A percentile compares a stretch with the other conserved stretches of the same genome.
phyloP scores from a whole-genome alignment of 2,888 invertebrate genomes.

The Plebejus argus region DNA sequence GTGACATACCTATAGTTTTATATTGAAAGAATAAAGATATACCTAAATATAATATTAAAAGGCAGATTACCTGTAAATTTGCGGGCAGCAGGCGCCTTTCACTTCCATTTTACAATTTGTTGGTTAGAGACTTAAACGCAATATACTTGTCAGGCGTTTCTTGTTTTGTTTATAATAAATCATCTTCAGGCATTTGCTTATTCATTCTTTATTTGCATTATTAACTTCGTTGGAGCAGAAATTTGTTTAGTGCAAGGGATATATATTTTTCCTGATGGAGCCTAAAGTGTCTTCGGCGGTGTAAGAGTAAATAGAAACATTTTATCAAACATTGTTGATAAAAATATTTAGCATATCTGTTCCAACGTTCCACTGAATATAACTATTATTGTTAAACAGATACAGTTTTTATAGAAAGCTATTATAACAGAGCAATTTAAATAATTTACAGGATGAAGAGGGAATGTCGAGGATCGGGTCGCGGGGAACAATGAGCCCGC shows the following conservation, averaged over 20 bases:
- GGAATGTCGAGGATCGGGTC: not conserved
- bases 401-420: not conserved
- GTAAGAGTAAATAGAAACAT: too few relatives aligned
- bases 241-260: not conserved
- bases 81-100: not conserved
- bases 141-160: not conserved
- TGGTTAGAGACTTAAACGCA: not conserved
- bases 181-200: not conserved
- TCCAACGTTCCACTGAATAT: not conserved
- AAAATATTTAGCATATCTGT: not conserved
- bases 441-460: slow-evolving; percentile 20
- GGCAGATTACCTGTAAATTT: too few relatives aligned
- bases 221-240: not conserved
- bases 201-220: not conserved
- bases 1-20: too few relatives aligned
- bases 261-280: not conserved
- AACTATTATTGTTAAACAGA: not conserved
- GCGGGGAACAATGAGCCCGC: slow-evolving; percentile 8
- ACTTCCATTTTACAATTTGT: not conserved
- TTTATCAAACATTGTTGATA: not conserved
- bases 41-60: not conserved
- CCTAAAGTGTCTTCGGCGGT: too few relatives aligned
- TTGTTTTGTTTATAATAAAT: not conserved
- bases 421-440: not conserved
- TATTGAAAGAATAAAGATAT: too few relatives aligned